Percentiles rank a stretch among this genome's conserved stretches.
Conservation (phyloP, 1,140 invertebrate species). For the Brachionus asplanchnoidis region DNA sequence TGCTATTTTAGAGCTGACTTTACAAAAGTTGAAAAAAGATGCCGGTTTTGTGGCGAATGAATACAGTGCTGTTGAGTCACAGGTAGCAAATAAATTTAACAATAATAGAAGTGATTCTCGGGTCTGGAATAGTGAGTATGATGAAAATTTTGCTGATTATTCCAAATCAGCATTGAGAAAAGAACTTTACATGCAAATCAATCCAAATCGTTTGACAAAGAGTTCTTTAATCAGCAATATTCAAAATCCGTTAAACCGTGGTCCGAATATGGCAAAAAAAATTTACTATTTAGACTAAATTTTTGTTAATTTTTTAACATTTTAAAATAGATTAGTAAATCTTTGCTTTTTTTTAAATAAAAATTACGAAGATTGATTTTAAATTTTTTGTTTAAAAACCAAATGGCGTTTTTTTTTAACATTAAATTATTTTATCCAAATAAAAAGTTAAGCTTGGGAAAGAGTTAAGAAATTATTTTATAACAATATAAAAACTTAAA, state of each 20-base stretch:
- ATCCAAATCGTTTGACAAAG: constrained; percentile 32
- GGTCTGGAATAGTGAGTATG: constrained; percentile 35
- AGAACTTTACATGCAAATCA: not conserved
- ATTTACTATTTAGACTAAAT: constrained; percentile 25
- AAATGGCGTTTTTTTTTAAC: not conserved
- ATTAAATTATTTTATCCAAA: too few relatives aligned
- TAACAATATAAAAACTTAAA: too few relatives aligned
- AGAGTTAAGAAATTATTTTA: not conserved
- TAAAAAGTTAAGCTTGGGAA: too few relatives aligned
- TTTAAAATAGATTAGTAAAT: not conserved
- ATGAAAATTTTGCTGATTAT: constrained; percentile 40
- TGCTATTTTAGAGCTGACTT: constrained; percentile 28
- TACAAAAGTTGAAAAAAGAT: constrained; percentile 38
- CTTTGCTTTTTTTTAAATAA: not conserved
- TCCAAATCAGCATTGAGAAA: not conserved
- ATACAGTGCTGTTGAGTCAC: constrained; percentile 27
- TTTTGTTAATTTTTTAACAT: not conserved
- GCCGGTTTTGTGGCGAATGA: constrained; percentile 20
- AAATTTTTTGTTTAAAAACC: not conserved
- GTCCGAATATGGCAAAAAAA: not conserved
- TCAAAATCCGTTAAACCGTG: not conserved
- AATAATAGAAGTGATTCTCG: constrained; percentile 21
- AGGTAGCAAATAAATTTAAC: not conserved
- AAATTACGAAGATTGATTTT: not conserved
- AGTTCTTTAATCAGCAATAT: constrained; percentile 25